Evolutionary conservation across 2,888 invertebrate species (phyloP).

Genomic region (Melipona beecheii): DNA sequence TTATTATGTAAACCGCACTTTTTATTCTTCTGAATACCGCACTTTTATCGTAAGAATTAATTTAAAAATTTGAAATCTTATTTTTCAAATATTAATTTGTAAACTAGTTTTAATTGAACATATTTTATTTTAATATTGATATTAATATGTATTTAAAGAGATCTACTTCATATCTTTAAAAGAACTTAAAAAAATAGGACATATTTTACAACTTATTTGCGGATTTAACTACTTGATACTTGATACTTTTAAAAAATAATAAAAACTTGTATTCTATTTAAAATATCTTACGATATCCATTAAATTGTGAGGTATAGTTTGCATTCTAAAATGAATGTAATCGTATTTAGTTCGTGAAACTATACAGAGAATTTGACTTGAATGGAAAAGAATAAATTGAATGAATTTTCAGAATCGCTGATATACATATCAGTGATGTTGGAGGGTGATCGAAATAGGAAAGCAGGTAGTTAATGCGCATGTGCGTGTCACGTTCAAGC

Average conservation of each 20-base stretch:
- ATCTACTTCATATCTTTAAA: too few species aligned
- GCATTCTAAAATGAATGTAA: neutral
- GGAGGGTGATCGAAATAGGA: neutral
- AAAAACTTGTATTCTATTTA: too few species aligned
- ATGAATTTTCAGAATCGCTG: conserved; percentile 35
- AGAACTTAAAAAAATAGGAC: too few species aligned
- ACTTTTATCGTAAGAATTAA: too few species aligned
- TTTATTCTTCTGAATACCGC: neutral
- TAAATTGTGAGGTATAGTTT: neutral
- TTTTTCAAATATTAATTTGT: too few species aligned
- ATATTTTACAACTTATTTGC: too few species aligned
- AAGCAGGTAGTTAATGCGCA: neutral
- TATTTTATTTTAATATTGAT: neutral
- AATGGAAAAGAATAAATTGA: conserved; percentile 18
- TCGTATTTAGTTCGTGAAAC: neutral
- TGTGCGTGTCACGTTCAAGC: neutral
- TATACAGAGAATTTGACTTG: neutral
- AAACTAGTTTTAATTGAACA: neutral
- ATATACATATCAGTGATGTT: conserved; percentile 15
- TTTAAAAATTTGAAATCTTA: too few species aligned
- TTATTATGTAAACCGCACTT: neutral
- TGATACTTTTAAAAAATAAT: too few species aligned
- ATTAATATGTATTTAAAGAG: neutral
- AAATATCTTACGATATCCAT: neutral
- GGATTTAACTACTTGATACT: too few species aligned